Conservation (phyloP, 2,113 vertebrate species). For the Lepidothrix coronata region DNA sequence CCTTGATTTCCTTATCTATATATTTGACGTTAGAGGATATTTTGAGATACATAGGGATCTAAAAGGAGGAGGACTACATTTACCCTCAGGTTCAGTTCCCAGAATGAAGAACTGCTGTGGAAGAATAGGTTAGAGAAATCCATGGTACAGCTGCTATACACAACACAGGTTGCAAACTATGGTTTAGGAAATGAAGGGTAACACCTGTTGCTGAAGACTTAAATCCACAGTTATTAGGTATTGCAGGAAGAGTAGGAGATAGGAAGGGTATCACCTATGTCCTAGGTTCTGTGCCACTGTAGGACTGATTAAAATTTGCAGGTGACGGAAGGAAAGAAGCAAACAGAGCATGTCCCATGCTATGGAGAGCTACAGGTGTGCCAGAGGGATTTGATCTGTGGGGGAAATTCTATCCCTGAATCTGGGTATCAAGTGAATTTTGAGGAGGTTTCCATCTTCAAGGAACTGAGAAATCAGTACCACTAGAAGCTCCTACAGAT, state of each 20-base stretch:
- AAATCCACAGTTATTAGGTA: neutral
- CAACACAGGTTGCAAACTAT: neutral
- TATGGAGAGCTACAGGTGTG: fast-evolving
- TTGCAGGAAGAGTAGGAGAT: neutral
- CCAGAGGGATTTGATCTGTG: neutral
- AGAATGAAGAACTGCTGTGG: neutral
- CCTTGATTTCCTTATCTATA: neutral
- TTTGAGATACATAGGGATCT: neutral
- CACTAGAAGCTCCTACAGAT: neutral
- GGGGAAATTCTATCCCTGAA: neutral
- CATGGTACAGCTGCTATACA: neutral
- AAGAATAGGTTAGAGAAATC: neutral
- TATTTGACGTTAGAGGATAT: neutral
- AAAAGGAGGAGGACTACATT: neutral
- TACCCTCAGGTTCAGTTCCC: neutral
- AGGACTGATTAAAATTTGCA: neutral
- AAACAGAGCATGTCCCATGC: neutral
- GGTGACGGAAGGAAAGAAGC: neutral
- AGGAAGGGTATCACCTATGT: neutral
- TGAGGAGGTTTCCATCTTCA: neutral
- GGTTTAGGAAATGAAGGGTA: neutral
- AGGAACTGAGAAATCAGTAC: neutral
- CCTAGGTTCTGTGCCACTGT: neutral
- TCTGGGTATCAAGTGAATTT: neutral
- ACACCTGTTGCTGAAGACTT: neutral